phyloP scores from a whole-genome alignment of 2,797 vertebrate genomes.

The Gorsachius magnificus region DNA sequence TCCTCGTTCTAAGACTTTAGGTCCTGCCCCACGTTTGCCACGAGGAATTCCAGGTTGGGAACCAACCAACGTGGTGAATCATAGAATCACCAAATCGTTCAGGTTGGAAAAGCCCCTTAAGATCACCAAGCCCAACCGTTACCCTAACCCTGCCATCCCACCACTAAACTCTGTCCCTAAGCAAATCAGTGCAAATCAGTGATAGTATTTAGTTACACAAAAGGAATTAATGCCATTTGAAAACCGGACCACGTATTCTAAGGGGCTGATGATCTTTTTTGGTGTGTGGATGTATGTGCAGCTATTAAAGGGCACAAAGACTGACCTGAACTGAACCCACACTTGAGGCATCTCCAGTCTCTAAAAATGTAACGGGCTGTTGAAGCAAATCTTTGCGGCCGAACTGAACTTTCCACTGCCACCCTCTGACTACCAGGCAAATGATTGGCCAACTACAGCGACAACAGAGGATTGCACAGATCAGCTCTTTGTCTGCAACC shows the following conservation, averaged over 20 bases:
- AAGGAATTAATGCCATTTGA: neutral
- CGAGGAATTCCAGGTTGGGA: neutral
- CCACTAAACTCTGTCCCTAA: no score
- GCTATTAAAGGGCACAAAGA: constrained; percentile 56
- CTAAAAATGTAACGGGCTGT: constrained; percentile 35
- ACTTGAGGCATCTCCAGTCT: constrained; percentile 41
- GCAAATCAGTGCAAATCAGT: neutral
- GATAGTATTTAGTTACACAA: neutral
- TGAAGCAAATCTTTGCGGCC: constrained; percentile 26
- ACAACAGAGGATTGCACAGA: fast-evolving
- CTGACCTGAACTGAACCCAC: constrained; percentile 37
- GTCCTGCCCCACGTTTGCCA: neutral
- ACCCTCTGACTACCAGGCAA: neutral
- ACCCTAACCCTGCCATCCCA: no score
- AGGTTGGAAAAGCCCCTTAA: no score
- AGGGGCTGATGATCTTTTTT: neutral
- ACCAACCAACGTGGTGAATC: neutral
- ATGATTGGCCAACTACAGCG: neutral
- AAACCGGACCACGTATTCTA: neutral
- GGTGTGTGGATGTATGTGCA: neutral
- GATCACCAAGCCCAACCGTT: no score
- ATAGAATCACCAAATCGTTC: no score
- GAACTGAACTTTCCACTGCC: neutral
- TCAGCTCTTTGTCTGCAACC: neutral
- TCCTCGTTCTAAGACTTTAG: neutral